Evolutionary conservation across 2,797 vertebrate species (phyloP).

Genomic region (Notoglanidium macrostoma): DNA sequence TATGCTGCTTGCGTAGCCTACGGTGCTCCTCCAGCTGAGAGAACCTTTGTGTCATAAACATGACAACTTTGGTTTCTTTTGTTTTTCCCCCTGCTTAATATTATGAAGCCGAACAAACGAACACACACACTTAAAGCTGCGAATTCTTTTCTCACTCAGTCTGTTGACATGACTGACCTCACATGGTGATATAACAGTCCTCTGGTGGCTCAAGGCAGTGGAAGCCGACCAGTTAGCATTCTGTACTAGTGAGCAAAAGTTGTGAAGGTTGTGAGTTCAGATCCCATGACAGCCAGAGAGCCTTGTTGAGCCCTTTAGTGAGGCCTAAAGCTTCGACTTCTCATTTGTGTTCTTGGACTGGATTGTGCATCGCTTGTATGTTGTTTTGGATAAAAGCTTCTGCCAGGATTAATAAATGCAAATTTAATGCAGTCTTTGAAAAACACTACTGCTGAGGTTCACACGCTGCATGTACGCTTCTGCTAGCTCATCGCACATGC

Average conservation of each 20-base stretch:
- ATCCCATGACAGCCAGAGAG: background rate
- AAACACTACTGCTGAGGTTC: background rate
- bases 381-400: slow-evolving; percentile 9
- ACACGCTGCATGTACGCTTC: background rate
- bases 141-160: background rate
- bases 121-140: background rate
- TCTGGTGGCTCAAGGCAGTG: slow-evolving; percentile 3
- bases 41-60: background rate
- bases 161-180: slow-evolving; percentile 20
- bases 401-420: slow-evolving; percentile 27
- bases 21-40: background rate
- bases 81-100: too few species aligned
- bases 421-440: slow-evolving; percentile 24
- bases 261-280: background rate
- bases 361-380: background rate
- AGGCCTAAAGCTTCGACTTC: background rate
- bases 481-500: slow-evolving; percentile 23
- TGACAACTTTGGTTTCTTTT: background rate
- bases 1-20: background rate
- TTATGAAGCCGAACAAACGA: background rate
- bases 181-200: slow-evolving; percentile 2
- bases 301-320: slow-evolving; percentile 3
- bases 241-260: background rate
- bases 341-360: background rate
- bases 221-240: background rate